Evolutionary conservation across 2,888 invertebrate species (phyloP), one percentile per base, ranked within the genome.

Genomic region (Synanthedon vespiformis): DNA sequence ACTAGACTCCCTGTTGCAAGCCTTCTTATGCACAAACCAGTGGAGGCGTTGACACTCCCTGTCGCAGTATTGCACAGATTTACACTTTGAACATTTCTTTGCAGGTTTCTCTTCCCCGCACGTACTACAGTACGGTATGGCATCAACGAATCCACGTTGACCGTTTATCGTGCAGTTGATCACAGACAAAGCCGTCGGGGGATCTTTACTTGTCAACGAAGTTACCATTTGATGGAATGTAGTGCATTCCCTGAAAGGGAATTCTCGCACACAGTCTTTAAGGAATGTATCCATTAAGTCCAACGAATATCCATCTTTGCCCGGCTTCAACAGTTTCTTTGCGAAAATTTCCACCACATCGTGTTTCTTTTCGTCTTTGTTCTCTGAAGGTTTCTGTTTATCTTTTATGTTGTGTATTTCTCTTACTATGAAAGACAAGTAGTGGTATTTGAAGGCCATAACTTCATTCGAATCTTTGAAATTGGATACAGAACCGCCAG

Each of bases 11-110:
- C 93, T 87, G 55, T 92, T 90, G 68, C 96, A 96, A 41, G 91
- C 92, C 69, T 95, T 95, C 80, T 96, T 96, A 75, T 96, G 96
- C 67, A 94, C 91, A 69, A 94, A 95, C 96, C 96, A 96, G 74
- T 96, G 98, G 50, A 98, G 85, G 59, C 96, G 92, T 77, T 99
- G 99, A 74, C 99, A 99, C 68, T 94, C 94, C 56, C 95, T 89
- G 78, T 96, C 94, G 82, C 99, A 99, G 74, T 99, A 99, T 72
- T 94, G 93, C 52, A 96, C 96, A 54, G 91, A 90, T 88, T 96
- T 97, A 80, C 99, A 99, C 74, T 95, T 95, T 10, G 97, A 94
- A 79, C 99, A 99, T 75, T 97, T 95, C 74, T 97, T 98, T 6
- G 92, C 91, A 0, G 97, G 95, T 61, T 94, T 93, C 64, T 95